Evolutionary conservation across 2,797 vertebrate genomes (phyloP).

Genomic region (Typhlichthys subterraneus): DNA sequence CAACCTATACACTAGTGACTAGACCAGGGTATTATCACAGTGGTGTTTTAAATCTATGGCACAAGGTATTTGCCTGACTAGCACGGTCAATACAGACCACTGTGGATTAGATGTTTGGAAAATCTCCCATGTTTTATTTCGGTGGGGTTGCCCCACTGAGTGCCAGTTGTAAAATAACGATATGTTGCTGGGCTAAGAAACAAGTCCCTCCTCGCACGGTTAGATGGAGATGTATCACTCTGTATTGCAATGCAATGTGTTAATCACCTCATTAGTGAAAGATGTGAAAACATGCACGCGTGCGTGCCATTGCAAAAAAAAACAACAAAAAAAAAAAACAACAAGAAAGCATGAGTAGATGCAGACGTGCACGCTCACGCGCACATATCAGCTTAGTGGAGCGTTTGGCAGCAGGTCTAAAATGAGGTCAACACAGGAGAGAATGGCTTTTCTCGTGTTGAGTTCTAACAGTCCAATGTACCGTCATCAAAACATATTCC

Average conservation of each 20-base stretch:
- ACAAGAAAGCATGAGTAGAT: background rate
- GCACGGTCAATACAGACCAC: constrained; percentile 1
- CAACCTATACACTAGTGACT: background rate
- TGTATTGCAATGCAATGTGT: constrained; percentile 23
- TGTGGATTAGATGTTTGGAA: constrained; percentile 23
- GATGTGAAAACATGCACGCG: constrained; percentile 11
- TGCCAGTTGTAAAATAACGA: constrained; percentile 23
- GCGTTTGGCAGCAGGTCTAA: constrained; percentile 55
- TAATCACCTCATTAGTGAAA: constrained; percentile 35
- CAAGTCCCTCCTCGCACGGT: constrained; percentile 21
- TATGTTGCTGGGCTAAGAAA: constrained; percentile 12
- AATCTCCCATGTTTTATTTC: constrained; percentile 37
- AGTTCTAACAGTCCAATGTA: constrained; percentile 48
- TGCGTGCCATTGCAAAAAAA: constrained; percentile 17
- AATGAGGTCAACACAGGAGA: constrained; percentile 67
- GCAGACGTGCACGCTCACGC: background rate
- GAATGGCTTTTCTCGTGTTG: constrained; percentile 53
- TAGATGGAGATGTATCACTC: constrained; percentile 12
- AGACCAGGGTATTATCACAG: background rate
- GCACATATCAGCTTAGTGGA: constrained; percentile 44
- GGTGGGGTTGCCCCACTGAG: constrained; percentile 12
- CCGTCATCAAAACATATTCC: constrained; percentile 44
- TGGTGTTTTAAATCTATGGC: constrained; percentile 3
- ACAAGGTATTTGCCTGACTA: constrained; percentile 3
- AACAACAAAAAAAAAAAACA: constrained; percentile 21